Conservation (phyloP, 2,888 invertebrate species). For the Tetragonisca angustula region DNA sequence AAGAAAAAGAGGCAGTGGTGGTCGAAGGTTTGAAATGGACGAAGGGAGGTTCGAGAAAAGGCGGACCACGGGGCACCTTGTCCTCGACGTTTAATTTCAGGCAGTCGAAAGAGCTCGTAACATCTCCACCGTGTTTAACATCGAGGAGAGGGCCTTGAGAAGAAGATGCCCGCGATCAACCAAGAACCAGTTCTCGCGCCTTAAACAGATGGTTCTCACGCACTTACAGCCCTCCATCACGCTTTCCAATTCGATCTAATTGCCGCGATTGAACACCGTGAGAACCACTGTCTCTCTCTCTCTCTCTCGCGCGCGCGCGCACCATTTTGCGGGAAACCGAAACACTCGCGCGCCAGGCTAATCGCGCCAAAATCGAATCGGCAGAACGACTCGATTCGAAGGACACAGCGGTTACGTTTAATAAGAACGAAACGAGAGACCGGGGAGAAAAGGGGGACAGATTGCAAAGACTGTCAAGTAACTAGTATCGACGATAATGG, state of each 20-base stretch:
- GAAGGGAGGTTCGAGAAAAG: slow-evolving; percentile 54
- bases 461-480: not conserved
- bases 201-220: slow-evolving; percentile 80
- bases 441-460: not conserved
- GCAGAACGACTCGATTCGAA: not conserved
- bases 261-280: slow-evolving; percentile 48
- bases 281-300: slow-evolving; percentile 64
- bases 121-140: slow-evolving; percentile 67
- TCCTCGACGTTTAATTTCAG: slow-evolving; percentile 72
- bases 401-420: not conserved
- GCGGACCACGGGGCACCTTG: slow-evolving; percentile 60
- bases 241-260: slow-evolving; percentile 65
- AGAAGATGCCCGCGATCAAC: slow-evolving; percentile 68
- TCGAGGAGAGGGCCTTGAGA: slow-evolving; percentile 66
- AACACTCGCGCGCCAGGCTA: not conserved
- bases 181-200: slow-evolving; percentile 80
- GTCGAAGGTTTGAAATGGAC: slow-evolving; percentile 41
- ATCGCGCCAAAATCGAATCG: not conserved
- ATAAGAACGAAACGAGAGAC: not conserved
- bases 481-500: not conserved
- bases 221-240: slow-evolving; percentile 64
- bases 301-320: not conserved
- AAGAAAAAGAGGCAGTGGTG: not conserved
- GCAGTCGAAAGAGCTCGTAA: slow-evolving; percentile 65
- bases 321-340: slow-evolving; percentile 18